phyloP scores from a whole-genome alignment of 2,888 invertebrate genomes.

The Eremobia ochroleuca region DNA sequence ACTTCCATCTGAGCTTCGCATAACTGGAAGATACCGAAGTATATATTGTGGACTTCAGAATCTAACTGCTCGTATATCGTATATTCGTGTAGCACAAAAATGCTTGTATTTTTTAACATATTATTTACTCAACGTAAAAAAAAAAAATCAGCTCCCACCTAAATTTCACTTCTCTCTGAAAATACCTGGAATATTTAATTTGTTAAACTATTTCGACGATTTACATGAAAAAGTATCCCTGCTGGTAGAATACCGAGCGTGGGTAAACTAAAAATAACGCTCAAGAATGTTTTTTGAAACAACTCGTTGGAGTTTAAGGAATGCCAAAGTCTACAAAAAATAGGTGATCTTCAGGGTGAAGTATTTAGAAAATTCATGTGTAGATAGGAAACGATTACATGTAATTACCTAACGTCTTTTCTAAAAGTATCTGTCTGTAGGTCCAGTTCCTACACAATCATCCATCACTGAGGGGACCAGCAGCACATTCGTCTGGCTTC shows the following conservation, averaged over 20 bases:
- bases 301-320: conserved; percentile 15
- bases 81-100: neutral
- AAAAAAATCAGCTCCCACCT: neutral
- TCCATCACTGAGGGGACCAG: too few species aligned
- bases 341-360: neutral
- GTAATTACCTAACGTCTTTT: too few species aligned
- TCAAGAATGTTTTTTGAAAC: conserved; percentile 28
- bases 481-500: neutral
- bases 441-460: neutral
- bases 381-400: neutral
- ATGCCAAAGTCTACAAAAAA: neutral
- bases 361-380: neutral
- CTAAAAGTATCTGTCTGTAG: neutral
- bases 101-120: neutral
- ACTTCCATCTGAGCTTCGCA: neutral
- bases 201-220: conserved; percentile 44
- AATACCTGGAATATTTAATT: conserved; percentile 30
- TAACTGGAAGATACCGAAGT: neutral
- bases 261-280: conserved; percentile 41
- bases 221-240: conserved; percentile 36
- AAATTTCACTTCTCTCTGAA: conserved; percentile 8
- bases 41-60: neutral
- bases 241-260: conserved; percentile 37
- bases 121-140: neutral
- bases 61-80: neutral